Base-by-base conservation (phyloP, 2,888 invertebrate genomes). In the Sipunculus nudus region DNA sequence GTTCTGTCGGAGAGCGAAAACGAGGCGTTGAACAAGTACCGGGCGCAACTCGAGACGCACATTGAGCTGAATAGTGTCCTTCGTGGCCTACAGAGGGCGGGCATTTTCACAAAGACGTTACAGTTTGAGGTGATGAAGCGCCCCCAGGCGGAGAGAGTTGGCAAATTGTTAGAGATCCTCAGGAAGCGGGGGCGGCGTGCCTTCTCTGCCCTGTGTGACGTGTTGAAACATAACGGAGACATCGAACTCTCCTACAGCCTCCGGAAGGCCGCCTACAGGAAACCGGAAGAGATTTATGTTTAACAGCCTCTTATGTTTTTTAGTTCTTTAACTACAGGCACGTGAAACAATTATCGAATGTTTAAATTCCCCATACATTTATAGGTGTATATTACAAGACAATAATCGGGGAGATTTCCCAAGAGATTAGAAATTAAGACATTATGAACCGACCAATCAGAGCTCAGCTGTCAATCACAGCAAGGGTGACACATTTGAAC, bases 71-170 rank as follows among this genome's bases (percentile, higher is more conserved):
- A 63, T 50, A 63, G 65, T 39, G 60, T 65, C 23, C 61, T 71
- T 3, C 43, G 69, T 23, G 67, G 63, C 16, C 55, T 71, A 8
- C 41, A 61, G 21, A 56, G 59, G 31, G 58, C 57, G 26, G 35
- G 48, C 21, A 38, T 71, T 16, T 58, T 70, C 47, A 69, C 71
- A 3, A 69, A 59, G 39, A 71, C 69, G 3, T 45, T 71, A 8
- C 58, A 59, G 54, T 69, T 67, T 41, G 71, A 71, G 46, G 67
- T 71, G 16, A 63, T 65, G 69, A 69, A 71, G 39, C 63, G 56
- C 19, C 48, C 65, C 2, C 40, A 40, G n/a, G 25, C 50, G 2
- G 63, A 63, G 35, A 32, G 71, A 5, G 58, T 69, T 16, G 29
- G 40, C 4, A 59, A 57, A 28, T 47, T 71, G 23, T 53, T 71